Conservation (phyloP, 2,797 vertebrate species). For the Huso huso region DNA sequence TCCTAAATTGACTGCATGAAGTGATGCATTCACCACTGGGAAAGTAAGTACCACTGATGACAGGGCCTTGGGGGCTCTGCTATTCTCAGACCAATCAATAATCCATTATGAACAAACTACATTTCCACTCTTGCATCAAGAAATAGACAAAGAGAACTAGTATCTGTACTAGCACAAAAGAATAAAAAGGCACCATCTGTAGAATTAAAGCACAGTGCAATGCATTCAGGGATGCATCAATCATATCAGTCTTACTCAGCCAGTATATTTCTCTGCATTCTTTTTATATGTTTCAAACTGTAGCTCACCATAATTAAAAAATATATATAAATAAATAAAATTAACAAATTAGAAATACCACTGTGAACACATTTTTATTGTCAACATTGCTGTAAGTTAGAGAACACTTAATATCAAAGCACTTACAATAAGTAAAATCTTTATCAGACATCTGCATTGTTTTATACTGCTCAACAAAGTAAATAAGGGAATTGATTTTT, state of each 20-base stretch:
- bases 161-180: slow-evolving; percentile 41
- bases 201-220: slow-evolving; percentile 1
- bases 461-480: too few relatives aligned
- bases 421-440: too few relatives aligned
- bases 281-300: too few relatives aligned
- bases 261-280: too few relatives aligned
- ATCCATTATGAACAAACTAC: slow-evolving; percentile 87
- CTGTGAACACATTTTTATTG: too few relatives aligned
- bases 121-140: slow-evolving; percentile 63
- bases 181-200: slow-evolving; percentile 28
- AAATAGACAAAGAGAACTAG: slow-evolving; percentile 61
- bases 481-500: too few relatives aligned
- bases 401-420: too few relatives aligned
- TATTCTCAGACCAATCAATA: slow-evolving; percentile 86
- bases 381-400: too few relatives aligned
- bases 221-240: slow-evolving; percentile 13
- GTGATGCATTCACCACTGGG: slow-evolving; percentile 76
- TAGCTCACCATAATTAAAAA: too few relatives aligned
- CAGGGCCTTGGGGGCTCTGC: slow-evolving; percentile 69
- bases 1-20: slow-evolving; percentile 60
- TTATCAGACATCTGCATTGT: too few relatives aligned
- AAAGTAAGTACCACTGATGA: slow-evolving; percentile 61
- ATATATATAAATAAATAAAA: too few relatives aligned
- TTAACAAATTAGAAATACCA: too few relatives aligned
- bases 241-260: neutral